Conservation (phyloP, 1,140 invertebrate species). For the Anagrus nilaparvatae region DNA sequence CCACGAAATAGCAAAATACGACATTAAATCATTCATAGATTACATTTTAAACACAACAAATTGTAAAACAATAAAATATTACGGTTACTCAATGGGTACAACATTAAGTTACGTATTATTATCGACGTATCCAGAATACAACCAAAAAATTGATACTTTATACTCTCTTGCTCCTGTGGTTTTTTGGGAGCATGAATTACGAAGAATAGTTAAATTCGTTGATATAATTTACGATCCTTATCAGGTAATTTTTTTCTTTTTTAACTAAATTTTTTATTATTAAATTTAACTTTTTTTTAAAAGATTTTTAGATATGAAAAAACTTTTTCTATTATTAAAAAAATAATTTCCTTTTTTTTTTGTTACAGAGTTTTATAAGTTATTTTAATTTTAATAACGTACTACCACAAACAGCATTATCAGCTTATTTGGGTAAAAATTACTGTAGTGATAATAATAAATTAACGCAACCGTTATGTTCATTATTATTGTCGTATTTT, state of each 20-base stretch:
- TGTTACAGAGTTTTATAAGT: not conserved
- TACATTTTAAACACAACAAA: conserved; percentile 49
- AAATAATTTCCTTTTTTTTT: not conserved
- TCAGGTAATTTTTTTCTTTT: not conserved
- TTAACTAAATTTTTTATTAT: too few species aligned
- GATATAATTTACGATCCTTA: not conserved
- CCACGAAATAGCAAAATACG: conserved; percentile 2
- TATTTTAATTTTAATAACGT: not conserved
- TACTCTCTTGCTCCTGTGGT: not conserved
- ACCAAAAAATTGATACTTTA: conserved; percentile 30
- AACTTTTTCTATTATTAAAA: not conserved
- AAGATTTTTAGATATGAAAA: not conserved
- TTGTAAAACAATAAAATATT: conserved; percentile 42
- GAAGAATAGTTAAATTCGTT: not conserved
- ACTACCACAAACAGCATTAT: not conserved
- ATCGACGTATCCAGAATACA: conserved; percentile 44
- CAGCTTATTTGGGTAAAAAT: not conserved
- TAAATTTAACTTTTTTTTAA: not conserved
- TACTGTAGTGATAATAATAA: not conserved
- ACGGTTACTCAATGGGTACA: conserved; percentile 47
- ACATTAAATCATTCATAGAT: conserved; percentile 35
- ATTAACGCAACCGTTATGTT: not conserved
- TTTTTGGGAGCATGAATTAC: not conserved
- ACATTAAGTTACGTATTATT: conserved; percentile 45
- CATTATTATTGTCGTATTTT: not conserved